Percentiles rank a stretch among this genome's conserved stretches.
Evolutionary conservation across 2,888 invertebrate genomes (phyloP).

Genomic region (Dusona sp.): DNA sequence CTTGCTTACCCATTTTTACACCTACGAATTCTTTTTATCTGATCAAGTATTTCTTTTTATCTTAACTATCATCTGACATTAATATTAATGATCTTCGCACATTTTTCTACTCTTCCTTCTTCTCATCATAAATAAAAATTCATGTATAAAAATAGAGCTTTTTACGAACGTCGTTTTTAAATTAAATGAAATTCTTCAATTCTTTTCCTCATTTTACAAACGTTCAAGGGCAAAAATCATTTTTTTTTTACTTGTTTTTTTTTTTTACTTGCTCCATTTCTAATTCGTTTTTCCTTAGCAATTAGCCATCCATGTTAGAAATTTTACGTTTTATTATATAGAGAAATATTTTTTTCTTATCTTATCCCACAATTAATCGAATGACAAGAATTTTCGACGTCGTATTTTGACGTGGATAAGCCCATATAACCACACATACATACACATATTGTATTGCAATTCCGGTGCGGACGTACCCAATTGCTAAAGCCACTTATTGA

Average conservation of each 20-base stretch:
- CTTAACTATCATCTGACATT: background rate
- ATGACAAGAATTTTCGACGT: background rate
- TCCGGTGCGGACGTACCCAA: slow-evolving; percentile 74
- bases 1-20: background rate
- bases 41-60: slow-evolving; percentile 11
- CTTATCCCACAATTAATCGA: background rate
- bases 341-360: background rate
- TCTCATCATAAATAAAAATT: background rate
- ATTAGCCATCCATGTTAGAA: background rate
- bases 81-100: slow-evolving; percentile 10
- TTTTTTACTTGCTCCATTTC: background rate
- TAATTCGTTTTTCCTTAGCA: background rate
- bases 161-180: background rate
- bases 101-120: slow-evolving; percentile 17
- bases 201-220: background rate
- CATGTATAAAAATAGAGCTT: background rate
- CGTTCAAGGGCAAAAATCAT: background rate
- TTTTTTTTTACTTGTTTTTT: background rate
- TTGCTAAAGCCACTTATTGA: slow-evolving; percentile 70
- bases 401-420: slow-evolving; percentile 17
- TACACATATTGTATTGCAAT: slow-evolving; percentile 48
- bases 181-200: background rate
- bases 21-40: slow-evolving; percentile 16
- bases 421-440: background rate
- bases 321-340: background rate